A percentile compares a stretch with the other conserved stretches of the same genome.
Conservation (phyloP, 2,113 vertebrate genomes). For the Forbesichthys papilliferus region DNA sequence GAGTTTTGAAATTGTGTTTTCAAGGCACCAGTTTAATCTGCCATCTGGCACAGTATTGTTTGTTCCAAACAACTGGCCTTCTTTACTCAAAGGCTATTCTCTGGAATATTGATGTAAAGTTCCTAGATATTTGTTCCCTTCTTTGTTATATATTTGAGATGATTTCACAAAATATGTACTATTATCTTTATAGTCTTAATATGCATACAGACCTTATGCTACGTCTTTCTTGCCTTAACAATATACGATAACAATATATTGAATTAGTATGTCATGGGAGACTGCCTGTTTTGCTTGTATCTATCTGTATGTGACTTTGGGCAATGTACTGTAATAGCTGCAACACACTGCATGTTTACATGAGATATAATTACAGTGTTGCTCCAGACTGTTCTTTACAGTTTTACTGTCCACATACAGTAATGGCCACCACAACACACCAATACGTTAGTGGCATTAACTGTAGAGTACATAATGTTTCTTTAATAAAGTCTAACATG, state of each 20-base stretch:
- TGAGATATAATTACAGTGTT: too few relatives aligned
- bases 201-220: not conserved
- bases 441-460: not conserved
- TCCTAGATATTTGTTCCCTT: slow-evolving; percentile 4
- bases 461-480: not conserved
- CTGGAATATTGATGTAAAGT: slow-evolving; percentile 27
- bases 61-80: slow-evolving; percentile 39
- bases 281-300: too few relatives aligned
- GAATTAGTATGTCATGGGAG: too few relatives aligned
- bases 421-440: too few relatives aligned
- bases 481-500: not conserved
- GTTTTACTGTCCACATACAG: too few relatives aligned
- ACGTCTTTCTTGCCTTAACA: not conserved
- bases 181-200: too few relatives aligned
- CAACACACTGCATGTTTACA: too few relatives aligned
- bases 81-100: slow-evolving; percentile 15
- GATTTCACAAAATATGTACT: not conserved
- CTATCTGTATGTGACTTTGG: too few relatives aligned
- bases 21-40: slow-evolving; percentile 35
- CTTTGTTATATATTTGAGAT: slow-evolving; percentile 7
- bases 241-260: too few relatives aligned
- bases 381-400: too few relatives aligned
- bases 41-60: slow-evolving; percentile 55
- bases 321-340: too few relatives aligned
- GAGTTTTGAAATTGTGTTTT: slow-evolving; percentile 34